A percentile compares a stretch with the other conserved stretches of the same genome.
Conservation (phyloP, 2,797 vertebrate genomes). For the Leptoclinus maculatus region DNA sequence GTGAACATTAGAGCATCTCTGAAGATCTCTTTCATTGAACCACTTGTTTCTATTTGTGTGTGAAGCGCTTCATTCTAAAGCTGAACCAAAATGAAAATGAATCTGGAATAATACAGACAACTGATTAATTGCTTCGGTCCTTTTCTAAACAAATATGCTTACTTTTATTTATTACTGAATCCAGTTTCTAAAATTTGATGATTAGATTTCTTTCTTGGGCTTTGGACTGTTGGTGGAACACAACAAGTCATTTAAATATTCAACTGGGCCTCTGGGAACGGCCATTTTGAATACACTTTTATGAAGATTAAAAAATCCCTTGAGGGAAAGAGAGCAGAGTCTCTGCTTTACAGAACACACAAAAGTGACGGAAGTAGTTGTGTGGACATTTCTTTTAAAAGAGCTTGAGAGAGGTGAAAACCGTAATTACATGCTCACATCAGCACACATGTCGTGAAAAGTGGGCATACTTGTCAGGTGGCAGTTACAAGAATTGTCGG, state of each 20-base stretch:
- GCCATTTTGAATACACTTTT: background rate
- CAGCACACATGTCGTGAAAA: background rate
- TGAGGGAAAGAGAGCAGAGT: background rate
- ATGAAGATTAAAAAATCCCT: background rate
- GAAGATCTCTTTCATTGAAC: background rate
- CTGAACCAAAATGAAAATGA: background rate
- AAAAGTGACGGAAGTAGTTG: background rate
- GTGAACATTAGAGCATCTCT: background rate
- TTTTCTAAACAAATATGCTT: background rate
- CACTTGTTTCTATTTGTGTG: background rate
- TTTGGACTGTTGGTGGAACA: background rate
- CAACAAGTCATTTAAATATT: background rate
- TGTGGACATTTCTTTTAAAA: background rate
- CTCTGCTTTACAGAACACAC: background rate
- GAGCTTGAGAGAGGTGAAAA: background rate
- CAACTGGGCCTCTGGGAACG: background rate
- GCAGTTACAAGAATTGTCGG: background rate
- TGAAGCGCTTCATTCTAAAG: background rate
- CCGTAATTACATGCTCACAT: too few species aligned
- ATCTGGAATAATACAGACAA: background rate
- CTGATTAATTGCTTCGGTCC: background rate
- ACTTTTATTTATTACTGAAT: background rate
- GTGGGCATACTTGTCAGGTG: background rate
- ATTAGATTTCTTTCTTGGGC: background rate
- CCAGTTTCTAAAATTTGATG: background rate